phyloP scores from a whole-genome alignment of 1,140 invertebrate genomes.

The Lepidotrigona ventralis region DNA sequence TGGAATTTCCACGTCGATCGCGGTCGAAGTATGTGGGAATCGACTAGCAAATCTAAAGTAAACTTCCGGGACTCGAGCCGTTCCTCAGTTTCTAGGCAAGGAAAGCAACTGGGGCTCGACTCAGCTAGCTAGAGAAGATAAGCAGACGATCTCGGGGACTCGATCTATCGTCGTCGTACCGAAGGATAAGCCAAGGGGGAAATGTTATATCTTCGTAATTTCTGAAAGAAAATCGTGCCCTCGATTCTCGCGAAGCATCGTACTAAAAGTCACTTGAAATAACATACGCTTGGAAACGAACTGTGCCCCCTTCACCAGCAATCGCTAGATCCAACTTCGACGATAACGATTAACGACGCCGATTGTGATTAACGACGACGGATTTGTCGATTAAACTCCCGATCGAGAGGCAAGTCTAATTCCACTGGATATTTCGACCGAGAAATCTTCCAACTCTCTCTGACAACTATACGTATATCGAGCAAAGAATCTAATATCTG shows the following conservation, averaged over 20 bases:
- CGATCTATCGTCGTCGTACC: not conserved
- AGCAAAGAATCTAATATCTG: not conserved
- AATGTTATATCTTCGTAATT: slow-evolving; percentile 9
- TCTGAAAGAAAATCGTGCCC: no score
- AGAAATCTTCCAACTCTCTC: not conserved
- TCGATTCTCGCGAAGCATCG: no score
- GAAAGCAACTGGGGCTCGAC: not conserved
- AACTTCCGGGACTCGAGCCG: not conserved
- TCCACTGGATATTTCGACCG: not conserved
- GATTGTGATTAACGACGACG: not conserved
- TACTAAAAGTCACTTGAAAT: not conserved
- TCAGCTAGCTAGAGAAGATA: not conserved
- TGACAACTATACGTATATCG: slow-evolving; percentile 1
- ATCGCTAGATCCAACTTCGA: not conserved
- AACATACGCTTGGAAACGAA: not conserved
- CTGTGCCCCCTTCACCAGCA: not conserved
- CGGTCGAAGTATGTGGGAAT: not conserved
- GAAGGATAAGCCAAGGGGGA: not conserved
- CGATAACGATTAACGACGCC: no score
- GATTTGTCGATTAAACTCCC: not conserved
- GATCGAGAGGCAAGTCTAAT: not conserved
- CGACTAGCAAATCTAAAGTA: not conserved
- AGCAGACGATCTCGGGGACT: not conserved
- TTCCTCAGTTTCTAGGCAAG: not conserved
- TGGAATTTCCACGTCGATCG: no score